Conservation (phyloP, 2,797 vertebrate genomes). For the Tenualosa thibaudeaui region DNA sequence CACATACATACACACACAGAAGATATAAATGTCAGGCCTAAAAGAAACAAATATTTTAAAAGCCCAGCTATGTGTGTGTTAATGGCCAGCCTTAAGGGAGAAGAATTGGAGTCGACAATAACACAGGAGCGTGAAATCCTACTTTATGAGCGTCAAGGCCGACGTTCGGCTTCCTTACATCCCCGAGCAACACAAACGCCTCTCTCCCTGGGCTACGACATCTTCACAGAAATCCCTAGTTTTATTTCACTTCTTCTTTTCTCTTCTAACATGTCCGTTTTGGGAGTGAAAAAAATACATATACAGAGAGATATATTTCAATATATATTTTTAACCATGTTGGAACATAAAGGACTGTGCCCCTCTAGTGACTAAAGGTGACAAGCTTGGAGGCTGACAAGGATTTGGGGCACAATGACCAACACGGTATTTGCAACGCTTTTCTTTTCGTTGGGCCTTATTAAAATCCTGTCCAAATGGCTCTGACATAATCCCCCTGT, state of each 20-base stretch:
- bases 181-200: background rate
- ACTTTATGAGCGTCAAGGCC: constrained; percentile 62
- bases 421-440: background rate
- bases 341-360: background rate
- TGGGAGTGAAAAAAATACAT: background rate
- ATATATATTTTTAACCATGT: background rate
- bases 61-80: constrained; percentile 67
- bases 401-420: background rate
- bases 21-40: constrained; percentile 58
- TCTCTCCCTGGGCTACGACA: background rate
- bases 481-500: background rate
- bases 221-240: background rate
- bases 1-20: constrained; percentile 8
- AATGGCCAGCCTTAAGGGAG: constrained; percentile 70
- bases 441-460: background rate
- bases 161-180: background rate
- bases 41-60: constrained; percentile 66
- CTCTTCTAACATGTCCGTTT: background rate
- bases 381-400: background rate
- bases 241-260: background rate
- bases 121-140: constrained; percentile 77
- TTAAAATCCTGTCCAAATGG: background rate
- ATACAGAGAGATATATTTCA: background rate
- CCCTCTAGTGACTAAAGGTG: background rate
- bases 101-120: constrained; percentile 75